Evolutionary conservation across 53 echinoderm and acorn worm genomes (phyloP).

Genomic region (Stichopus horrens): DNA sequence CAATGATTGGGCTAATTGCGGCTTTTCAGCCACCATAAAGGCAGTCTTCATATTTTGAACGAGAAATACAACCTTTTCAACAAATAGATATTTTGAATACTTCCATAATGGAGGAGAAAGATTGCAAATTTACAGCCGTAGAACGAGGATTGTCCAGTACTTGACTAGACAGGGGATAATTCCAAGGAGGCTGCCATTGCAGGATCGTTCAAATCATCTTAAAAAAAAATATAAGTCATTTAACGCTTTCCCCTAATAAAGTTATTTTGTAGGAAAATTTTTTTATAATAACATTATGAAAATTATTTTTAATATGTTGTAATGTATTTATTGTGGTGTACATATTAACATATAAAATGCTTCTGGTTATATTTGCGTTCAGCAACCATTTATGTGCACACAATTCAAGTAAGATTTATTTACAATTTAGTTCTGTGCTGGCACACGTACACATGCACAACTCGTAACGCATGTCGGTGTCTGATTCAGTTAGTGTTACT

Average conservation of each 20-base stretch:
- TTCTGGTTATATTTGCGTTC: too few species aligned
- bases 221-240: neutral
- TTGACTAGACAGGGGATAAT: neutral
- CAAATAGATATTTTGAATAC: neutral
- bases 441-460: too few species aligned
- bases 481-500: too few species aligned
- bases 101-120: neutral
- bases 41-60: conserved; percentile 70
- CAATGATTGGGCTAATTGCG: conserved; percentile 89
- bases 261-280: too few species aligned
- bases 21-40: conserved; percentile 98
- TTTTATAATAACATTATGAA: too few species aligned
- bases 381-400: neutral
- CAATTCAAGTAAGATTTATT: neutral
- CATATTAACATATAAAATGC: too few species aligned
- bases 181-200: conserved; percentile 45
- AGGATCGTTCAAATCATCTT: conserved; percentile 29
- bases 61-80: neutral
- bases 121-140: neutral
- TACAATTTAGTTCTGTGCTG: too few species aligned
- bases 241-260: neutral
- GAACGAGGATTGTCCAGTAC: conserved; percentile 1
- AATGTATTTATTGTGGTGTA: too few species aligned
- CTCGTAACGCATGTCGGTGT: too few species aligned
- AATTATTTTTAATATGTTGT: too few species aligned